These are phyloP conservation scores for Lates japonicus DNA, from an alignment of 2,797 vertebrate genomes.

Conservation along the genomic window DNA sequence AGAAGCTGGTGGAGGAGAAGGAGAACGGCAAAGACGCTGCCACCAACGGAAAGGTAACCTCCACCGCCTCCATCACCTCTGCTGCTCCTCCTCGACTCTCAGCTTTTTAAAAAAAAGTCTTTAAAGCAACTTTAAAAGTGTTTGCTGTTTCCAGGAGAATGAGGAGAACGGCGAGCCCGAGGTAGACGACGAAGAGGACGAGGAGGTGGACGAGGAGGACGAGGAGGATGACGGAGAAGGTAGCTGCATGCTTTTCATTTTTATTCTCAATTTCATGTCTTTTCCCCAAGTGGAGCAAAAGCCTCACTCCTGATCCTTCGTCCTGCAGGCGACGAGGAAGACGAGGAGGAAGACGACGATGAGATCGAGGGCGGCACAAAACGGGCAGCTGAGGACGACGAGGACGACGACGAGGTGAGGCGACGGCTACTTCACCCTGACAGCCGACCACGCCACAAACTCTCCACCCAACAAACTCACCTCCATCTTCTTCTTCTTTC, in stretches of 20 bases:
- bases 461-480: rapidly evolving
- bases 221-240: constrained; percentile 96
- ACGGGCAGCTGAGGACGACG: constrained; percentile 93
- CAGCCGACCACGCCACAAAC: rapidly evolving
- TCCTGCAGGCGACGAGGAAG: constrained; percentile 86
- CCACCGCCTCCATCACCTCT: not conserved
- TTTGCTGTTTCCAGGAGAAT: constrained; percentile 86
- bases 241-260: constrained; percentile 52
- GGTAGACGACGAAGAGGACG: constrained; percentile 94
- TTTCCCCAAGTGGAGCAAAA: rapidly evolving
- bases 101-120: too few relatives aligned
- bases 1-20: constrained; percentile 94
- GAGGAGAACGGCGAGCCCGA: constrained; percentile 97
- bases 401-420: constrained; percentile 86
- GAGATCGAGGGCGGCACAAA: constrained; percentile 92
- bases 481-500: constrained; percentile 48
- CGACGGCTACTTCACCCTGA: rapidly evolving
- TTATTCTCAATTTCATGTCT: rapidly evolving
- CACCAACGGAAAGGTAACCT: constrained; percentile 91
- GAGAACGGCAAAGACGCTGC: constrained; percentile 94
- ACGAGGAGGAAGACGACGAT: constrained; percentile 93
- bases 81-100: not conserved
- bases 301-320: rapidly evolving
- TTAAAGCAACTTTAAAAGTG: not conserved
- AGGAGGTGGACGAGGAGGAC: constrained; percentile 95